Evolutionary conservation across 2,113 vertebrate species (phyloP), one percentile per base, ranked within the genome.

Genomic region (Petroica traversi): DNA sequence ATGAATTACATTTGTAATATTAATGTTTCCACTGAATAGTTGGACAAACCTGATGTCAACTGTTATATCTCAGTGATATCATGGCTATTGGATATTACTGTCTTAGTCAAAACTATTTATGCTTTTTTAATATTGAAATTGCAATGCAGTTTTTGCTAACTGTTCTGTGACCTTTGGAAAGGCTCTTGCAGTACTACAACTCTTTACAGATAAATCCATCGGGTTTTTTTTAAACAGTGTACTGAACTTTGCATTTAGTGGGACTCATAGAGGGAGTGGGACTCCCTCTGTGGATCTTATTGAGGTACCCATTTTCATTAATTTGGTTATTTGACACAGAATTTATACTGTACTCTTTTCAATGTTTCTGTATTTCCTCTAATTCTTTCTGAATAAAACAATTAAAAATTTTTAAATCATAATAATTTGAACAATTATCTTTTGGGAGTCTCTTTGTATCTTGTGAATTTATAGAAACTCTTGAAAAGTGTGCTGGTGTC

Each of bases 61-160:
- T 55, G 57, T 43, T 74, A 19, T 31, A 40, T 33, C 26, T 80
- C 68, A 67, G 43, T 46, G 48, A 87, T 22, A 77, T 71, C 38
- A 51, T 11, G 14, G 33, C 41, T 62, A 59, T 33, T 67, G 36
- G 19, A 28, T 66, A 84, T 71, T 61, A 73, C 13, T 58, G 16
- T 54, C 61, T 57, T 48, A 79, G 41, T 34, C 14, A 79, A 90
- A 92, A 83, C 13, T 59, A 71, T 71, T 75, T 67, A 61, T 38
- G 28, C 5, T 91, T 73, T 63, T 33, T 71, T 93, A 88, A 61
- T 57, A 80, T 18, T 77, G 31, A 80, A 90, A 92, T 31, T 48
- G 29, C 59, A 75, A 66, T 2, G 1, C 6, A 26, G 40, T 25
- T 93, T 79, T 69, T 84, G 20, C 67, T 29, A 54, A 52, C 29